Evolutionary conservation across 2,888 invertebrate genomes (phyloP).

Genomic region (Agonopterix alstromeriana): DNA sequence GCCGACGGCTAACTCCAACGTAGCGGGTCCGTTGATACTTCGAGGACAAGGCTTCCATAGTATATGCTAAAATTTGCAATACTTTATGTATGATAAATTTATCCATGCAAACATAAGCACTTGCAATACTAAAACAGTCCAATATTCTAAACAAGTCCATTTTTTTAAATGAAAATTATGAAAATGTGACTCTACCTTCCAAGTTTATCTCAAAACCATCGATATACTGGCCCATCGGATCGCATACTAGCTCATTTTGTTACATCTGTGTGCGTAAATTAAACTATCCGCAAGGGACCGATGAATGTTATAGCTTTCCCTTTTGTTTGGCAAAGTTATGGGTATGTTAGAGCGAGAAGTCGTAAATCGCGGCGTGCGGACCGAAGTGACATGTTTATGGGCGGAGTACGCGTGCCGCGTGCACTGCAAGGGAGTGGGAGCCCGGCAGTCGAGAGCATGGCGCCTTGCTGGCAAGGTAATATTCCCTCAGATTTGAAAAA

Average conservation of each 20-base stretch:
- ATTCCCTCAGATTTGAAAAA: conserved; percentile 6
- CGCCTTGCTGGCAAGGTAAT: conserved; percentile 36
- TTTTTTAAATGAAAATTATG: not conserved
- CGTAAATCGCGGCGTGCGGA: conserved; percentile 68
- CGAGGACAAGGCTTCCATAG: conserved; percentile 55
- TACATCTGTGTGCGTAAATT: conserved; percentile 71
- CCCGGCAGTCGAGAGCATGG: conserved; percentile 69
- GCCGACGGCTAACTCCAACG: conserved; percentile 60
- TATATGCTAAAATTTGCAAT: conserved; percentile 38
- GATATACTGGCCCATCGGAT: conserved; percentile 39
- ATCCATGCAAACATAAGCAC: not conserved
- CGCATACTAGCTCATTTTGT: conserved; percentile 69
- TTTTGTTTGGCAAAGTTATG: conserved; percentile 74
- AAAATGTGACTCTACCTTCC: not conserved
- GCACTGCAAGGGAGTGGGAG: conserved; percentile 51
- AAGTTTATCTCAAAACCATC: conserved; percentile 30
- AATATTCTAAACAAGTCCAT: too few relatives aligned
- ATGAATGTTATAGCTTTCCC: conserved; percentile 76
- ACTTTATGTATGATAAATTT: not conserved
- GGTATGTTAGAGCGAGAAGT: conserved; percentile 73
- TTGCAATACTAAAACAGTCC: too few relatives aligned
- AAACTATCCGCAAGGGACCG: conserved; percentile 75
- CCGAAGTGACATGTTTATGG: conserved; percentile 75
- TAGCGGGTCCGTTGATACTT: conserved; percentile 53
- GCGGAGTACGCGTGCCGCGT: conserved; percentile 61